Percentiles rank a stretch among this genome's conserved stretches.
phyloP scores from a whole-genome alignment of 2,113 vertebrate species.

The Spea bombifrons region DNA sequence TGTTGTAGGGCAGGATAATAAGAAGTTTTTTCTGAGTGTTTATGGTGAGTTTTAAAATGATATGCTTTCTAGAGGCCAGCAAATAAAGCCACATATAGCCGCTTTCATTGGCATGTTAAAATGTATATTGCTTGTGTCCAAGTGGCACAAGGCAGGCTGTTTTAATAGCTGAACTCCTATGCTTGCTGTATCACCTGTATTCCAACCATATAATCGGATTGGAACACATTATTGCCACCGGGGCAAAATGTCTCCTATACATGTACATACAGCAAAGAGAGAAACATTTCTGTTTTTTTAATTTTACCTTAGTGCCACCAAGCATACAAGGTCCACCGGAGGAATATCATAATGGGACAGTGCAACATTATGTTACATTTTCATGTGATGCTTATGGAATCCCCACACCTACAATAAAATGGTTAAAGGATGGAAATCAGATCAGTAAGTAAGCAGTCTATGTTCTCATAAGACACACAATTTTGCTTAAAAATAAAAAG shows the following conservation, averaged over 20 bases:
- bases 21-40: slow-evolving; percentile 92
- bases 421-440: slow-evolving; percentile 84
- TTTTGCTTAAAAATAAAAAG: no score
- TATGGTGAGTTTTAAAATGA: slow-evolving; percentile 71
- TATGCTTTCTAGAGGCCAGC: neutral
- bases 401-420: slow-evolving; percentile 80
- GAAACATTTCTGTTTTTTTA: neutral
- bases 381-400: slow-evolving; percentile 88
- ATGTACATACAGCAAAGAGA: no score
- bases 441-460: slow-evolving; percentile 69
- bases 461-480: neutral
- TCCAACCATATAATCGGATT: no score
- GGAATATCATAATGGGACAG: slow-evolving; percentile 73
- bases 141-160: no score
- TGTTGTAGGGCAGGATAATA: slow-evolving; percentile 88
- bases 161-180: no score
- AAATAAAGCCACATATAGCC: neutral
- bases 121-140: no score
- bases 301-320: slow-evolving; percentile 76
- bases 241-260: no score
- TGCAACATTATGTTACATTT: slow-evolving; percentile 82
- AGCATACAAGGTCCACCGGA: slow-evolving; percentile 79
- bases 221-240: no score
- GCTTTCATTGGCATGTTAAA: neutral
- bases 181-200: no score